Conservation (phyloP, 2,113 vertebrate species). For the Sterrhoptilus dennistouni region DNA sequence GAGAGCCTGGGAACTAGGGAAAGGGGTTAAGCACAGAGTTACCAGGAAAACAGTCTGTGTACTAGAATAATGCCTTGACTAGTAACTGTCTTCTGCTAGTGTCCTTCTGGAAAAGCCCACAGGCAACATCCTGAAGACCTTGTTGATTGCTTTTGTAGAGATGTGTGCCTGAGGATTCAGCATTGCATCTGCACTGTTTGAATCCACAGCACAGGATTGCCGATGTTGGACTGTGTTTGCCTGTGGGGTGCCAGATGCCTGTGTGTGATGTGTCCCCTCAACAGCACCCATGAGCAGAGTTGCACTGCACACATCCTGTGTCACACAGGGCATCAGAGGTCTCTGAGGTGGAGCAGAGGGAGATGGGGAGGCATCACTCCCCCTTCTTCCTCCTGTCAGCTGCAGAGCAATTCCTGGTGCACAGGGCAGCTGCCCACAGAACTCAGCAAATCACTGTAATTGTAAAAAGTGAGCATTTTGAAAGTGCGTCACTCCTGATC, state of each 20-base stretch:
- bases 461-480: not conserved
- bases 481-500: not conserved
- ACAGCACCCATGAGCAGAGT: not conserved
- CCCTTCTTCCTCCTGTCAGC: not conserved
- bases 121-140: not conserved
- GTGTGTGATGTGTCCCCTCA: accelerated
- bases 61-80: not conserved
- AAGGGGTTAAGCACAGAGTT: not conserved
- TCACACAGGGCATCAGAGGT: not conserved
- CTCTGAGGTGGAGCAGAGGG: not conserved
- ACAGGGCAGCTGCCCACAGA: not conserved
- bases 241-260: not conserved
- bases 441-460: not conserved
- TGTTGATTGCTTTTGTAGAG: not conserved
- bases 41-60: not conserved
- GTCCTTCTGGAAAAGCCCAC: not conserved
- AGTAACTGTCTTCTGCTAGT: not conserved
- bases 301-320: not conserved
- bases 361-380: not conserved
- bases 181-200: accelerated
- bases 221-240: accelerated
- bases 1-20: not conserved
- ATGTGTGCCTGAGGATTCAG: not conserved
- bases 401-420: not conserved
- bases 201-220: accelerated